Base-by-base conservation (phyloP, 2,113 vertebrate genomes). In the Lepus americanus region DNA sequence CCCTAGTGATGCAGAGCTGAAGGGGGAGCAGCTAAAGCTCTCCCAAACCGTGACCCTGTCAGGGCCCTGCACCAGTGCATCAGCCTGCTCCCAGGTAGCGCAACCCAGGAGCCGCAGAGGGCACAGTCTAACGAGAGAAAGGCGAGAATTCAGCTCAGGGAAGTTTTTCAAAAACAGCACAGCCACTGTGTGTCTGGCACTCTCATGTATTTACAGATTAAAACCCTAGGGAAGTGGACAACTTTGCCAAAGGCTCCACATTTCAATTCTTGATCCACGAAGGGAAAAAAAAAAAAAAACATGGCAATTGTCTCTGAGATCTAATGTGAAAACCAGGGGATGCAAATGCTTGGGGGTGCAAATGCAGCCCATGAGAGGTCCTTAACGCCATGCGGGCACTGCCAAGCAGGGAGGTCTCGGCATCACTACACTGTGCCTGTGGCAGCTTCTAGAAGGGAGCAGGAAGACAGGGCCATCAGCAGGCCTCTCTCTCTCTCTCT, bases 151-250 rank as follows among this genome's bases (percentile, higher is more conserved):
- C n/a, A 95, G 87, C 3, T 27, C 67, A 64, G 81, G 67, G 25
- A 70, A 13, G 29, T 17, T 66, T 94, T 66, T 66, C 33, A 59
- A 81, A 59, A 89, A 91, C 67, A 14, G 84, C 55, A 84, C 5
- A 94, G 27, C 9, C 13, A 13, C 33, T 81, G 22, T 2, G 49
- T 29, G 66, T 80, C 61, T 10, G 39, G 77, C 12, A 76, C 53
- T 64, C 55, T 76, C 31, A 74, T 83, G 91, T 72, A 59, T 87
- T 93, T 94, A 88, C 53, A 95, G 91, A 79, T 53, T 70, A 85
- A 82, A 86, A 36, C 49, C 27, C 22, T 10, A 87, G 78, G 85
- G 39, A 90, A 85, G 27, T 39, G 51, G 74, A 70, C 72, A 94
- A 74, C 78, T 90, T 85, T 92, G 80, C 31, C 61, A 79, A 80